Evolutionary conservation across 2,113 vertebrate species (phyloP).

Genomic region (Ictalurus punctatus): DNA sequence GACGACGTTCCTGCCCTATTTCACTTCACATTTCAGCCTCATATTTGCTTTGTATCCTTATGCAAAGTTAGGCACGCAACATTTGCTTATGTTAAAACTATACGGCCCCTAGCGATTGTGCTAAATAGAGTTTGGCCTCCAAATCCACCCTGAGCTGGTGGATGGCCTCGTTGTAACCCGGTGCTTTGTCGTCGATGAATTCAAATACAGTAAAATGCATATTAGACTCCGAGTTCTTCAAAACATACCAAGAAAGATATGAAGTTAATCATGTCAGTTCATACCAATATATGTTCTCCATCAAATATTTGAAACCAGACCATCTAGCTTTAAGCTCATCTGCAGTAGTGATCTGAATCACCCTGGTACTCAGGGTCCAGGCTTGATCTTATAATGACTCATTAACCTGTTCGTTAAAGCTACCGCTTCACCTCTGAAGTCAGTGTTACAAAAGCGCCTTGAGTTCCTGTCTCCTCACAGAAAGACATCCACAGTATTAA

Average conservation of each 20-base stretch:
- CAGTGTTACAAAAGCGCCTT: not conserved
- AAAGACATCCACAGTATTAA: not conserved
- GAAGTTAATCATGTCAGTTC: no score
- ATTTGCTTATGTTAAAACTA: not conserved
- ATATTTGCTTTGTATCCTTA: not conserved
- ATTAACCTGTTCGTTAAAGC: not conserved
- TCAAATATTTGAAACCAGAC: not conserved
- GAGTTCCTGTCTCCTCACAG: not conserved
- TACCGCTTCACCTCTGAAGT: not conserved
- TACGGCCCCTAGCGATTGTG: not conserved
- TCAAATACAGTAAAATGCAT: not conserved
- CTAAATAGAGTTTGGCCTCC: not conserved
- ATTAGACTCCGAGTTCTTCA: not conserved
- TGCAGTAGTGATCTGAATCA: not conserved
- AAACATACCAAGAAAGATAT: not conserved
- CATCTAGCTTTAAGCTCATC: not conserved
- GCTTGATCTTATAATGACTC: not conserved
- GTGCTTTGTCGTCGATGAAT: not conserved
- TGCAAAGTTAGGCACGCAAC: not conserved
- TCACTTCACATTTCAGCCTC: not conserved
- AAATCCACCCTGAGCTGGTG: not conserved
- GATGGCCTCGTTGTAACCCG: not conserved
- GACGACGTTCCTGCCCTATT: not conserved
- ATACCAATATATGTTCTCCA: no score
- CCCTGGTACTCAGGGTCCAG: not conserved